phyloP scores from a whole-genome alignment of 2,797 vertebrate genomes.

The Danio jaintianensis region DNA sequence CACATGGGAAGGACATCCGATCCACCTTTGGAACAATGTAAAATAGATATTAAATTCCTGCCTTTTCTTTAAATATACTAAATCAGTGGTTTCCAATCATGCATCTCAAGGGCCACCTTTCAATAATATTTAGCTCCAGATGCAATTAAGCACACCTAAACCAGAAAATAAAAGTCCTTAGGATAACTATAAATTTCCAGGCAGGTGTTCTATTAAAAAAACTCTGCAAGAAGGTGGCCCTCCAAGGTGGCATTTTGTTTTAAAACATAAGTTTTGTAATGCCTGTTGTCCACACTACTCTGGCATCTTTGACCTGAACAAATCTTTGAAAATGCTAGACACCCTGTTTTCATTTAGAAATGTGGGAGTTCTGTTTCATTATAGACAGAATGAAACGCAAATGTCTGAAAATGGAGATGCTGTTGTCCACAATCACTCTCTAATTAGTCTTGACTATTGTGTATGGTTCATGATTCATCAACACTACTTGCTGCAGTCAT shows the following conservation, averaged over 20 bases:
- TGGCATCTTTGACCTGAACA: too few species aligned
- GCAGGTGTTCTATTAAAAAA: background rate
- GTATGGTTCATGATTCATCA: too few species aligned
- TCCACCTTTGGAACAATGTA: conserved; percentile 83
- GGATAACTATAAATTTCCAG: background rate
- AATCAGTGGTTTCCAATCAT: background rate
- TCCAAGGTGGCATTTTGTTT: background rate
- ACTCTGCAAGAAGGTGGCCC: background rate
- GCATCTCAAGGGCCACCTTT: background rate
- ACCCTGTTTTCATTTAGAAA: too few species aligned
- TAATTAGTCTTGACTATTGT: too few species aligned
- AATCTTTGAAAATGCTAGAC: too few species aligned
- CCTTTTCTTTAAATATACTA: background rate
- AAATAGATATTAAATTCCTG: background rate
- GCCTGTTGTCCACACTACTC: too few species aligned
- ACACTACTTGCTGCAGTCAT: too few species aligned
- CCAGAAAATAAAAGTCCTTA: background rate
- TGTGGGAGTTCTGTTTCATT: too few species aligned
- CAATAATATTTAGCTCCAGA: background rate
- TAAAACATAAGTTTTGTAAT: too few species aligned
- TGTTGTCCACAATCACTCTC: too few species aligned
- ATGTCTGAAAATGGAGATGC: too few species aligned
- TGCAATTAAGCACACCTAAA: background rate
- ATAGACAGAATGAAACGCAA: too few species aligned
- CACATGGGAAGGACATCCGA: conserved; percentile 95